A percentile compares a stretch with the other conserved stretches of the same genome.
Evolutionary conservation across 2,888 invertebrate genomes (phyloP).

Genomic region (Drosophila anomelani): DNA sequence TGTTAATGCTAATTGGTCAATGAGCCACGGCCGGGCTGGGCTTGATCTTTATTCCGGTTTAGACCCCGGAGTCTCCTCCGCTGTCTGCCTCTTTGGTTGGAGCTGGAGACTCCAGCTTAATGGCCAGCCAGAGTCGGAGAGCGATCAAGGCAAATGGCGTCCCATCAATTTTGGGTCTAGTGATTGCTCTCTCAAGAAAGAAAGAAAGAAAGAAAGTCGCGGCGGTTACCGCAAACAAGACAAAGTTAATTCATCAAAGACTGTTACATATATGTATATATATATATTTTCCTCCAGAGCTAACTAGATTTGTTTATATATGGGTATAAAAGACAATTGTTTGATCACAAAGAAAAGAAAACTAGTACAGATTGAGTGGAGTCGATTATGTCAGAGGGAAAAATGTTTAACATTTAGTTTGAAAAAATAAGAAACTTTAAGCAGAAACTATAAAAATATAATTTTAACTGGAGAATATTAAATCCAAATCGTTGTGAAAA

Average conservation of each 20-base stretch:
- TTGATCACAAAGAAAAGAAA: not conserved
- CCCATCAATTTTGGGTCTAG: conserved; percentile 39
- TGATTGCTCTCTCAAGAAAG: conserved; percentile 34
- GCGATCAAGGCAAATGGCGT: conserved; percentile 46
- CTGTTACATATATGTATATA: not conserved
- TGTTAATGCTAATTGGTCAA: conserved; percentile 79
- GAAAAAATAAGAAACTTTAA: not conserved
- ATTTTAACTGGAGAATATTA: no score
- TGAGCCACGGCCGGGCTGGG: conserved; percentile 48
- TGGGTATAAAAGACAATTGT: conserved; percentile 3
- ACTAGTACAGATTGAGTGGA: not conserved
- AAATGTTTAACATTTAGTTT: not conserved
- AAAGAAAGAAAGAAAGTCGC: conserved; percentile 25
- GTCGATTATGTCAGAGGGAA: not conserved
- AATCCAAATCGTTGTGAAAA: no score
- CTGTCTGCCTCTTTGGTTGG: not conserved
- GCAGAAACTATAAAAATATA: not conserved
- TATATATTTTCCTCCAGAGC: not conserved
- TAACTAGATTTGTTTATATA: conserved; percentile 6
- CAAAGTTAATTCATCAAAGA: conserved; percentile 10
- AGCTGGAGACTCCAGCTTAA: conserved; percentile 16
- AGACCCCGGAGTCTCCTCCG: not conserved
- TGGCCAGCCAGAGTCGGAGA: conserved; percentile 21
- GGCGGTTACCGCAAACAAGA: conserved; percentile 29
- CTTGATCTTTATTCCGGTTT: conserved; percentile 32